Conservation (phyloP, 2,888 invertebrate species). For the Orthosia cruda region DNA sequence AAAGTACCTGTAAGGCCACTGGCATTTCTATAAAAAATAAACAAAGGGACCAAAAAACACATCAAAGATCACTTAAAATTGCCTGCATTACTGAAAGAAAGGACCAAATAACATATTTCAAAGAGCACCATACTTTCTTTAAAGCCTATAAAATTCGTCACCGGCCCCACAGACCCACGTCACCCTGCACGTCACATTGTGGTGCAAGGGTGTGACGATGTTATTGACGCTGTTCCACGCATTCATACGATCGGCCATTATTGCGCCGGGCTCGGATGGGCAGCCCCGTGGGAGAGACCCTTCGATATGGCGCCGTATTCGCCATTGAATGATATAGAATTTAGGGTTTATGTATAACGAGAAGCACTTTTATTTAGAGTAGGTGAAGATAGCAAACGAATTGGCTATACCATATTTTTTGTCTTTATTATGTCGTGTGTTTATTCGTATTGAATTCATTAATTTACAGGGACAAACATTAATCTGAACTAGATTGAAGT, state of each 20-base stretch:
- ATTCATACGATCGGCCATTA: constrained; percentile 46
- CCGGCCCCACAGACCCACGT: constrained; percentile 23
- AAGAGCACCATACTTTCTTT: background rate
- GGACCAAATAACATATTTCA: constrained; percentile 4
- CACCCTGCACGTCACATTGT: constrained; percentile 38
- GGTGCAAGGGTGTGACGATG: constrained; percentile 31
- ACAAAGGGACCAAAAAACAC: background rate
- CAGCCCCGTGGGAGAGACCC: constrained; percentile 38
- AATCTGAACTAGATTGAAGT: too few species aligned
- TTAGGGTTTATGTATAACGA: constrained; percentile 18
- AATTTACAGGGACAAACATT: too few species aligned
- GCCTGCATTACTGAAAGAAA: constrained; percentile 13
- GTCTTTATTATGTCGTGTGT: too few species aligned
- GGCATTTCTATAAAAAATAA: background rate
- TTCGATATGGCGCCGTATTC: constrained; percentile 7
- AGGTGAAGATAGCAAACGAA: background rate
- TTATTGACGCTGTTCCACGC: constrained; percentile 42
- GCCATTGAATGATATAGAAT: constrained; percentile 26
- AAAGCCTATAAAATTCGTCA: constrained; percentile 22
- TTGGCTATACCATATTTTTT: background rate
- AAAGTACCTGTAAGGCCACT: too few species aligned
- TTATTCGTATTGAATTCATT: too few species aligned
- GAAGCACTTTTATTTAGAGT: constrained; percentile 26
- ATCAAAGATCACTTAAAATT: background rate
- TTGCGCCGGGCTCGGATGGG: constrained; percentile 14